Evolutionary conservation across 2,797 vertebrate species (phyloP).

Genomic region (Acipenser ruthenus): DNA sequence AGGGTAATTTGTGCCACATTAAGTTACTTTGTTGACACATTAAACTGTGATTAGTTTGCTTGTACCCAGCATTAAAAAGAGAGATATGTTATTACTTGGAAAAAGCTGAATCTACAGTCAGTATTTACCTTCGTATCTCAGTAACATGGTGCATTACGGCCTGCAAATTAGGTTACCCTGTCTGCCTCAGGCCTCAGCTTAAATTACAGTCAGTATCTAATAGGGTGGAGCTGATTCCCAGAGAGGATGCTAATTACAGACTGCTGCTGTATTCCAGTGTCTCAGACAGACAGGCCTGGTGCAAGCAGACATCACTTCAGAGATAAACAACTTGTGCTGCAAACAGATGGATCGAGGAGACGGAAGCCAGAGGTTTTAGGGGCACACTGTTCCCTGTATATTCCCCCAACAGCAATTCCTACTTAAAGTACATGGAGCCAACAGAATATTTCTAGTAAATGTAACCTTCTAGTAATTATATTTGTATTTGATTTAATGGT

Average conservation of each 20-base stretch:
- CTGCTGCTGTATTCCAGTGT: conserved; percentile 29
- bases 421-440: neutral
- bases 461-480: too few species aligned
- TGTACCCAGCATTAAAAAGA: neutral
- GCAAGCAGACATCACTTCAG: conserved; percentile 26
- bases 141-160: neutral
- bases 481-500: too few species aligned
- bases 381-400: neutral
- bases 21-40: neutral
- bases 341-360: conserved; percentile 33
- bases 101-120: neutral
- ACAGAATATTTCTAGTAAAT: conserved; percentile 9
- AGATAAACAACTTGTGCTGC: conserved; percentile 51
- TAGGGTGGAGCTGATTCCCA: neutral
- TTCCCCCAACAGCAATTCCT: neutral
- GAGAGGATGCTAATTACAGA: neutral
- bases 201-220: neutral
- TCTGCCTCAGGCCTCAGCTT: neutral
- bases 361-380: conserved; percentile 7
- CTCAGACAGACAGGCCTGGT: conserved; percentile 38
- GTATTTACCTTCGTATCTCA: neutral
- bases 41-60: neutral
- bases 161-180: neutral
- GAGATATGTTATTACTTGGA: neutral
- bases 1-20: neutral